phyloP scores from a whole-genome alignment of 2,888 invertebrate species.

The Papilio elwesi region DNA sequence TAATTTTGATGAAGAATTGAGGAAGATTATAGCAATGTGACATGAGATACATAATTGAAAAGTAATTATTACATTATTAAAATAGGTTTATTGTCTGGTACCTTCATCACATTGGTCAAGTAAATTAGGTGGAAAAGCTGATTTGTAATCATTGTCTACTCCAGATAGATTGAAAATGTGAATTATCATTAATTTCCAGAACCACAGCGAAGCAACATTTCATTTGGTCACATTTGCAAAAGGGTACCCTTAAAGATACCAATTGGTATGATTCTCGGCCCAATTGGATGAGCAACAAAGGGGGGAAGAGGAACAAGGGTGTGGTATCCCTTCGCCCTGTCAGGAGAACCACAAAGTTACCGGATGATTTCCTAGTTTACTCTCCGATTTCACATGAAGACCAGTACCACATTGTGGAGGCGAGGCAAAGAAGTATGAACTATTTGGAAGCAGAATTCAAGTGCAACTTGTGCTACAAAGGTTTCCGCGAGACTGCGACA shows the following conservation, averaged over 20 bases:
- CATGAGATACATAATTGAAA: no score
- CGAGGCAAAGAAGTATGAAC: slow-evolving; percentile 64
- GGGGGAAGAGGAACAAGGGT: slow-evolving; percentile 50
- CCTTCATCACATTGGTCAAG: no score
- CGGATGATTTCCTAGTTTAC: slow-evolving; percentile 64
- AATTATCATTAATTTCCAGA: slow-evolving; percentile 50
- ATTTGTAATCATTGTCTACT: no score
- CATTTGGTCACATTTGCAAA: slow-evolving; percentile 65
- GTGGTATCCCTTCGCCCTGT: slow-evolving; percentile 51
- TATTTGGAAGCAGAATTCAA: slow-evolving; percentile 67
- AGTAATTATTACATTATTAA: no score
- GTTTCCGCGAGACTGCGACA: slow-evolving; percentile 63
- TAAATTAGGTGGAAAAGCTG: no score
- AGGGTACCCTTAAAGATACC: slow-evolving; percentile 54
- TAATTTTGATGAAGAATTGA: no score
- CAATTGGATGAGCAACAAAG: slow-evolving; percentile 58
- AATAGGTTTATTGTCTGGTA: no score
- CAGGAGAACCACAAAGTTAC: slow-evolving; percentile 54
- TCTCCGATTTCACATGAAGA: slow-evolving; percentile 67
- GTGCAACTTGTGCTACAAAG: slow-evolving; percentile 69
- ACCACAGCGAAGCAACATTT: slow-evolving; percentile 72
- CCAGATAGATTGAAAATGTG: no score
- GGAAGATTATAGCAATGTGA: no score
- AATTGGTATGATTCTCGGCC: slow-evolving; percentile 63
- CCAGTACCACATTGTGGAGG: slow-evolving; percentile 64